These are phyloP conservation scores for Microcebus tavaratra DNA, from an alignment of 2,113 vertebrate species.

Conservation along the genomic window DNA sequence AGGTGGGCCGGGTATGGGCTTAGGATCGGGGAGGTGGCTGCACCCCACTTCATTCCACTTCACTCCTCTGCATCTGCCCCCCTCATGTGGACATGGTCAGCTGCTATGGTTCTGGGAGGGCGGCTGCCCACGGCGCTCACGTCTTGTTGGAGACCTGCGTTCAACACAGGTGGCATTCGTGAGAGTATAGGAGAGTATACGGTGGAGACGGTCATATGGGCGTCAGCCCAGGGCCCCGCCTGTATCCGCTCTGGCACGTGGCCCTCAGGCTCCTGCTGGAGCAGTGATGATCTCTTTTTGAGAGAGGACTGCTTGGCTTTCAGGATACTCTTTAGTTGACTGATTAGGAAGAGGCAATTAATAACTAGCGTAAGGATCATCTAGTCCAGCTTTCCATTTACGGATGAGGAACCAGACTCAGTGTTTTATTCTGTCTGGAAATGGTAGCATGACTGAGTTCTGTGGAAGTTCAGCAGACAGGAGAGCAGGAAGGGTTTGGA, in stretches of 20 bases:
- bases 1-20: neutral
- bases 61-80: fast-evolving
- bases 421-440: neutral
- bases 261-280: neutral
- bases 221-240: neutral
- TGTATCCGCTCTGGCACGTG: neutral
- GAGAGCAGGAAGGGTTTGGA: neutral
- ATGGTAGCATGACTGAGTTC: neutral
- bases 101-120: neutral
- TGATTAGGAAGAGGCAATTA: neutral
- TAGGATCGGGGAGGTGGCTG: neutral
- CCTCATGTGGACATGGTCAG: neutral
- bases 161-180: fast-evolving
- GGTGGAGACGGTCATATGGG: neutral
- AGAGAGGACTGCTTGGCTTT: neutral
- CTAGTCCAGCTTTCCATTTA: neutral
- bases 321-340: neutral
- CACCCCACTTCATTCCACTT: neutral
- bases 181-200: neutral
- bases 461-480: neutral
- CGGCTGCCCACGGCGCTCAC: neutral
- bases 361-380: neutral
- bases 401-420: neutral
- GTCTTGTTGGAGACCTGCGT: neutral
- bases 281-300: neutral